A percentile compares a stretch with the other conserved stretches of the same genome.
phyloP scores from a whole-genome alignment of 2,113 vertebrate species.

The Trogon melanurus region DNA sequence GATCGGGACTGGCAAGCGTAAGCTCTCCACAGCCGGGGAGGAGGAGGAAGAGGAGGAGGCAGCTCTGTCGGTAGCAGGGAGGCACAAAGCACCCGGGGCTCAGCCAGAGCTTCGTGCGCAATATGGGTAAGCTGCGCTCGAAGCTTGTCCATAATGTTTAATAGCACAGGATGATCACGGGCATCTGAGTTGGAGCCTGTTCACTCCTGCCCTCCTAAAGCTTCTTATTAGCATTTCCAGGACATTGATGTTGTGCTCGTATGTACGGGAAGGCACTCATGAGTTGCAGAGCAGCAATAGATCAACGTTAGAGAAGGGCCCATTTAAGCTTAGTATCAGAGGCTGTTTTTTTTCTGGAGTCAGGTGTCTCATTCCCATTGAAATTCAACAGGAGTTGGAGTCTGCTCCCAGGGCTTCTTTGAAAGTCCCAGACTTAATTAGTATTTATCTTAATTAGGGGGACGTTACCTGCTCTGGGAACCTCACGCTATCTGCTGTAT shows the following conservation, averaged over 20 bases:
- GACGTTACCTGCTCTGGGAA: conserved; percentile 61
- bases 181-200: neutral
- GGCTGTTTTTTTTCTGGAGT: conserved; percentile 40
- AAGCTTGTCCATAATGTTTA: conserved; percentile 17
- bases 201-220: neutral
- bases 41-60: neutral
- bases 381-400: conserved; percentile 64
- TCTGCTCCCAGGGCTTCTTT: conserved; percentile 62
- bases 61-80: neutral
- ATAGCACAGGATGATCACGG: neutral
- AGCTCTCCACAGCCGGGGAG: neutral
- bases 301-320: conserved; percentile 40
- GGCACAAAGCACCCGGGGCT: neutral
- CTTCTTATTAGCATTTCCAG: conserved; percentile 67
- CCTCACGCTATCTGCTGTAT: conserved; percentile 5
- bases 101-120: neutral
- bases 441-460: conserved; percentile 69
- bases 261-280: conserved; percentile 42
- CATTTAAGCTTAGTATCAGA: conserved; percentile 40
- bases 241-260: conserved; percentile 18
- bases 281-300: conserved; percentile 22
- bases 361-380: conserved; percentile 54
- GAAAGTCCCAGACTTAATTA: conserved; percentile 70
- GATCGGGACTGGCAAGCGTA: accelerated
- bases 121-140: neutral